A percentile compares a stretch with the other conserved stretches of the same genome.
phyloP scores from a whole-genome alignment of 1,140 invertebrate species.

The Liolophura sinensis region DNA sequence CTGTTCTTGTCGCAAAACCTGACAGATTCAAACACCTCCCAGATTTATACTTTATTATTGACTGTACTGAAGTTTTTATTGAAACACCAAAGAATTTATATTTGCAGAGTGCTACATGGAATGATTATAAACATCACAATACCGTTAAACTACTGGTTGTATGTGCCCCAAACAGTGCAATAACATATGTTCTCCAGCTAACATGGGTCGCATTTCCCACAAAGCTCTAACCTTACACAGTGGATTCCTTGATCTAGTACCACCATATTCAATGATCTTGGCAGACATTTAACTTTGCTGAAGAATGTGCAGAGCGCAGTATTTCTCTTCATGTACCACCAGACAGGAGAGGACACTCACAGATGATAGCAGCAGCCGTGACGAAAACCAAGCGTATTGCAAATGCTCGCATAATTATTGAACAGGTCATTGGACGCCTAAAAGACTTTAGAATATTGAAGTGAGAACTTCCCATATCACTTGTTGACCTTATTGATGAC shows the following conservation, averaged over 20 bases:
- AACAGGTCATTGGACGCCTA: too few relatives aligned
- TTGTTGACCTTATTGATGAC: too few relatives aligned
- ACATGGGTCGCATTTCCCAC: constrained; percentile 8
- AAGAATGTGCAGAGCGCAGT: constrained; percentile 8
- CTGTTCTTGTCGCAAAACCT: constrained; percentile 10
- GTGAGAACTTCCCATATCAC: too few relatives aligned
- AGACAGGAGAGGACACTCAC: constrained; percentile 15
- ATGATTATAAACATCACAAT: constrained; percentile 21
- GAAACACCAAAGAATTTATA: constrained; percentile 10
- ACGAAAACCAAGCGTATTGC: constrained; percentile 14
- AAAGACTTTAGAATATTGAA: too few relatives aligned
- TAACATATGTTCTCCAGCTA: constrained; percentile 10
- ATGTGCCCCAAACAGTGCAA: constrained; percentile 14
- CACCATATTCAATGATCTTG: constrained; percentile 10
- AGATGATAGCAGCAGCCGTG: constrained; percentile 9
- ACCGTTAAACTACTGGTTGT: constrained; percentile 12
- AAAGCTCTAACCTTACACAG: constrained; percentile 14
- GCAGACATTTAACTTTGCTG: constrained; percentile 12
- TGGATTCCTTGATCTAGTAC: constrained; percentile 12
- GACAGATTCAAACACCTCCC: constrained; percentile 4
- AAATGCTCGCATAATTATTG: constrained; percentile 13
- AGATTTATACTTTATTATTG: constrained; percentile 11
- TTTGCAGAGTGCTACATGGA: constrained; percentile 14
- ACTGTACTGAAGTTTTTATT: too few relatives aligned
- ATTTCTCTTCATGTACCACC: constrained; percentile 13